These are phyloP conservation scores for Ammodytes marinus DNA, from an alignment of 2,113 vertebrate genomes.

Conservation along the genomic window DNA sequence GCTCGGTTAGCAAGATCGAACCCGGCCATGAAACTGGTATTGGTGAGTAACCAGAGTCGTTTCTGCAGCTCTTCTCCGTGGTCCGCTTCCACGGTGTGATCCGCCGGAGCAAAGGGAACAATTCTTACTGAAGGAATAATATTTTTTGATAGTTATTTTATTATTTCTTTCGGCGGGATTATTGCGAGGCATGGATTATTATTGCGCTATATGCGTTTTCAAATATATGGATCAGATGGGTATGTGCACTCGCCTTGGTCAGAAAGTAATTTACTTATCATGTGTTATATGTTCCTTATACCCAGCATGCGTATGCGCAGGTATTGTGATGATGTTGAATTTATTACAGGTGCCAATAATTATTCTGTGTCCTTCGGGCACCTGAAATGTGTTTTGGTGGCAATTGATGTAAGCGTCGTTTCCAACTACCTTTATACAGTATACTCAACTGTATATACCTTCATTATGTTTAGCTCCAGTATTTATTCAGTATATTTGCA, in stretches of 20 bases:
- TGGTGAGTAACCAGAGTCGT: constrained; percentile 79
- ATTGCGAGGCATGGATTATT: background rate
- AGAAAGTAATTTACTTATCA: background rate
- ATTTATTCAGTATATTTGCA: constrained; percentile 9
- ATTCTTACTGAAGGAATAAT: background rate
- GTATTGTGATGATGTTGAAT: background rate
- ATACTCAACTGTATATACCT: too few species aligned
- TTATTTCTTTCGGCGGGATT: background rate
- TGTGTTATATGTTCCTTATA: background rate
- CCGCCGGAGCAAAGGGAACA: background rate
- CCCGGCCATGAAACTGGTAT: constrained; percentile 83
- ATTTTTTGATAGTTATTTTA: background rate
- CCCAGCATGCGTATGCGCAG: background rate
- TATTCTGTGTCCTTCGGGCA: background rate
- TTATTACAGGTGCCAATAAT: background rate
- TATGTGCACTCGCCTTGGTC: background rate
- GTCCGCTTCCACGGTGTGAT: background rate
- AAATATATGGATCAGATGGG: background rate
- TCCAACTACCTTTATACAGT: too few species aligned
- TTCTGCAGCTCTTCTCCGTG: background rate
- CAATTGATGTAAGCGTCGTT: background rate
- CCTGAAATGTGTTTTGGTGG: background rate
- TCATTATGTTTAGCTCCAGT: background rate
- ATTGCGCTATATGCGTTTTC: background rate
- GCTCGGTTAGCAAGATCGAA: constrained; percentile 77